These are phyloP conservation scores for Dendrolimus pini DNA, from an alignment of 2,888 invertebrate genomes.

Conservation along the genomic window DNA sequence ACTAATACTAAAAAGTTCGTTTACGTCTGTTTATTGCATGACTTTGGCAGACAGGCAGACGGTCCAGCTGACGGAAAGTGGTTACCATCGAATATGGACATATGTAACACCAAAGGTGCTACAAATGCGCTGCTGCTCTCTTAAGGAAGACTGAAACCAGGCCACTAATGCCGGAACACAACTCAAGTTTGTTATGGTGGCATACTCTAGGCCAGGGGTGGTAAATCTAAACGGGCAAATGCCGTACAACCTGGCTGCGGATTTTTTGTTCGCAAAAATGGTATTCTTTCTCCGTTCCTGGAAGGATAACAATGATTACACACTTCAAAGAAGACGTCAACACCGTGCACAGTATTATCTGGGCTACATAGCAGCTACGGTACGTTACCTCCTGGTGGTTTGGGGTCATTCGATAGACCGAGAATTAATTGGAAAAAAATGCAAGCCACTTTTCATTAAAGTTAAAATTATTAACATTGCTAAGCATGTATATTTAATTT, in stretches of 20 bases:
- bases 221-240: not conserved
- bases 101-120: not conserved
- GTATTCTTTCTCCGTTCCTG: not conserved
- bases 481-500: too few relatives aligned
- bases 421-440: too few relatives aligned
- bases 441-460: too few relatives aligned
- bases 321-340: too few relatives aligned
- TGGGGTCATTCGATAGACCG: too few relatives aligned
- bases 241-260: not conserved
- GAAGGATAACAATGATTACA: not conserved
- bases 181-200: not conserved
- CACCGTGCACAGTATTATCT: too few relatives aligned
- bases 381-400: too few relatives aligned
- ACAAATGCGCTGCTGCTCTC: not conserved
- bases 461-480: too few relatives aligned
- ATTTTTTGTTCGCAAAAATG: not conserved
- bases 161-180: not conserved
- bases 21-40: not conserved
- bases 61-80: not conserved
- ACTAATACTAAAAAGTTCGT: too few relatives aligned
- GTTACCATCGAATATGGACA: not conserved
- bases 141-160: not conserved
- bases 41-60: not conserved
- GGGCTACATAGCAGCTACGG: too few relatives aligned
- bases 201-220: not conserved